Evolutionary conservation across 1,140 invertebrate genomes (phyloP), one percentile per base, ranked within the genome.

Genomic region (Temnothorax curvispinosus): DNA sequence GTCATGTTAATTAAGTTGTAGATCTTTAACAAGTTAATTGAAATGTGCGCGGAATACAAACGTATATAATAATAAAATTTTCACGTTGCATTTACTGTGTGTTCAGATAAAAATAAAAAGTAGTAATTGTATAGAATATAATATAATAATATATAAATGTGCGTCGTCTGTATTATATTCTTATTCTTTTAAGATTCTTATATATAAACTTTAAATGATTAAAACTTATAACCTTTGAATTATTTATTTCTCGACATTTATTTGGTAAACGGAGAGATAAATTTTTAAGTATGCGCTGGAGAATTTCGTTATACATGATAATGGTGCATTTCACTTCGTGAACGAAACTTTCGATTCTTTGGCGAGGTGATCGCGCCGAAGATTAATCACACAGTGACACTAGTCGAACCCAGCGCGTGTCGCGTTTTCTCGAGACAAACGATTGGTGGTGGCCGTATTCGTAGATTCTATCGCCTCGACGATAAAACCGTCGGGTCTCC

Each of bases 371-470:
- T 56, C 64, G 50, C 8, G 13, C 3, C 5, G 52, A 72, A 90
- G 86, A 90, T 90, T 86, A 90, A 90, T 90, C 89, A 81, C 64
- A 32, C 11, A 6, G 35, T 11, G 82, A 56, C 27, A 13, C n/a
- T 76, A 80, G 60, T 72, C 52, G 60, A 65, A 77, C 44, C 38
- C 41, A 71, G 62, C 64, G 86, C 77, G 89, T 90, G 89, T 90
- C 86, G 86, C 80, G 58, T 90, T 90, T 90, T 54, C 82, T 77
- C 76, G 54, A 90, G 89, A 88, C 89, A 90, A 90, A 90, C 89
- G 89, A 90, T 52, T 76, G 85, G 32, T 44, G 67, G 56, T 89
- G 69, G 62, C 32, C 60, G 89, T 86, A 90, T 90, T 88, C 50
- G 86, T 80, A 88, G 89, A 90, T 90, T 67, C 75, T 90, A 90